Evolutionary conservation across 2,888 invertebrate species (phyloP), one percentile per base, ranked within the genome.

Genomic region (Xylota sylvarum): DNA sequence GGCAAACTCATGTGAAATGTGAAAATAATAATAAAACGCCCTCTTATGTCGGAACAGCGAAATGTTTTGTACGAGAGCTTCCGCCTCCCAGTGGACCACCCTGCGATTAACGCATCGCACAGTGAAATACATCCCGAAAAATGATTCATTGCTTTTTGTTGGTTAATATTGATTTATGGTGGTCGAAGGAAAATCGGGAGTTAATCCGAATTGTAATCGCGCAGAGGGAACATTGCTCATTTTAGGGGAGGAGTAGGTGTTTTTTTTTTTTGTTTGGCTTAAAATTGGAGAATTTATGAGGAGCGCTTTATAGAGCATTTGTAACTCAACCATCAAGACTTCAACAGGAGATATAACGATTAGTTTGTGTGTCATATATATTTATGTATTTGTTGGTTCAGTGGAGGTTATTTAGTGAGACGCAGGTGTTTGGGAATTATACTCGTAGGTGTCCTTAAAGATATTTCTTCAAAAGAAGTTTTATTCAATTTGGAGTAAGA

Each of bases 91-190:
- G 17, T 14, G 58, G 65, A 85, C 76, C 80, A 79, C 74, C 79
- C 58, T 76, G 43, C 17, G 70, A 62, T 81, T 52, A 77, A 77
- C 17, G 55, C 27, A 14, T 9, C 60, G 52, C 56, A 58, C 48
- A n/a, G 48, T 43, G 46, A 40, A 52, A 67, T 48, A 60, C 48
- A 62, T 55, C 12, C 32, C 12, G 43, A 56, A 48, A 65, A 14
- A 60, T 60, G 80, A 85, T 85, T 80, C 81, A 85, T 81, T 65
- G 81, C 67, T 60, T 84, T 72, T 67, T 72, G 70, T 85, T 85
- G 80, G 85, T 85, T 85, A 76, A 81, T 80, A 81, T 85, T 81
- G 85, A 85, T 85, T 85, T 85, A 85, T 77, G 80, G 60, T 67
- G 76, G 85, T 81, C 46, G 58, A 76, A 65, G 30, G 32, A 65